These are phyloP conservation scores for Scolanthus callimorphus DNA, from an alignment of 92 coral and sea anemone species.

Conservation along the genomic window DNA sequence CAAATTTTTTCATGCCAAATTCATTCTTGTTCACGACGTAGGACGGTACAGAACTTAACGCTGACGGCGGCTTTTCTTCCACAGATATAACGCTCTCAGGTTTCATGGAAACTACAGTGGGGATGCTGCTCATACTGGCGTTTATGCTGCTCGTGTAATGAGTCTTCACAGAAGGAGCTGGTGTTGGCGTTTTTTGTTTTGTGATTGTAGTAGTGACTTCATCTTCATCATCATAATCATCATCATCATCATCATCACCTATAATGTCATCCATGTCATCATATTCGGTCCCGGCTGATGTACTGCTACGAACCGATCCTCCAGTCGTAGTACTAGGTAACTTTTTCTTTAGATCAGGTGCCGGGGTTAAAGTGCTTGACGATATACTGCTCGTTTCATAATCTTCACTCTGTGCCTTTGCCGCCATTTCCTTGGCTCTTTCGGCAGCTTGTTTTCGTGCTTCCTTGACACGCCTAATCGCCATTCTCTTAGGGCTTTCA, in stretches of 20 bases:
- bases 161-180: constrained; percentile 8
- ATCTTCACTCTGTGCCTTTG: neutral
- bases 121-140: constrained; percentile 41
- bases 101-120: constrained; percentile 29
- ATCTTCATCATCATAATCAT: constrained; percentile 17
- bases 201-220: constrained; percentile 3
- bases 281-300: constrained; percentile 12
- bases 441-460: neutral
- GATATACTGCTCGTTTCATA: constrained; percentile 17
- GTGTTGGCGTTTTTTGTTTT: neutral
- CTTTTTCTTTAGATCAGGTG: neutral
- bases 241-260: constrained; percentile 33
- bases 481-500: constrained; percentile 10
- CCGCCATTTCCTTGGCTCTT: neutral
- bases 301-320: constrained; percentile 18
- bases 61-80: constrained; percentile 16
- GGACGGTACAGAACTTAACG: constrained; percentile 30
- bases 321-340: neutral
- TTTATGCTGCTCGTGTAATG: constrained; percentile 30
- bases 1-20: constrained; percentile 36
- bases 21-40: constrained; percentile 27
- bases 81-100: constrained; percentile 8
- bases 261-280: constrained; percentile 18
- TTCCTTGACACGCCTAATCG: neutral
- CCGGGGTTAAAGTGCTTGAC: constrained; percentile 8